phyloP scores from a whole-genome alignment of 2,888 invertebrate species.

The Cataglyphis altisquamis region DNA sequence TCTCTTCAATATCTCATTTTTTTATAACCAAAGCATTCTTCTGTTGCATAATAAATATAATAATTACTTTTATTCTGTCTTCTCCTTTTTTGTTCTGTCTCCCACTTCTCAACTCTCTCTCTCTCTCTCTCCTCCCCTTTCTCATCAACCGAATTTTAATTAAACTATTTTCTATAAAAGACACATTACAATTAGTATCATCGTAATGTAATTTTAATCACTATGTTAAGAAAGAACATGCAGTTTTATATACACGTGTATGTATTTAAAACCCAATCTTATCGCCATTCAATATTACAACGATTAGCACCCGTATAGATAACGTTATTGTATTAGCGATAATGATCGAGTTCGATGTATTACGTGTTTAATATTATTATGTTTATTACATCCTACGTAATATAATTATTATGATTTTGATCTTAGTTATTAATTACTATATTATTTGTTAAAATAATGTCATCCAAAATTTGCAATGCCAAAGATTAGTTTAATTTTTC shows the following conservation, averaged over 20 bases:
- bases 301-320: background rate
- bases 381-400: constrained; percentile 6
- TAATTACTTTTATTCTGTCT: background rate
- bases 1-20: background rate
- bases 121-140: background rate
- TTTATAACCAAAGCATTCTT: background rate
- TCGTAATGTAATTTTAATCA: background rate
- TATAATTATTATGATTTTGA: background rate
- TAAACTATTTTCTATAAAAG: background rate
- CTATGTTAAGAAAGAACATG: constrained; percentile 1
- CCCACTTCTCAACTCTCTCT: background rate
- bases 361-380: background rate
- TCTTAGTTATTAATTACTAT: background rate
- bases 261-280: background rate
- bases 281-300: constrained; percentile 15
- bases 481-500: background rate
- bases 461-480: background rate
- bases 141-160: constrained; percentile 1
- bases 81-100: no score
- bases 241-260: background rate
- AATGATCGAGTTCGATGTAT: constrained; percentile 12
- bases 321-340: constrained; percentile 11
- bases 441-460: background rate
- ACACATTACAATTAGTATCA: background rate
- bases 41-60: background rate